Percentiles rank a stretch among this genome's conserved stretches.
These are phyloP conservation scores for Phrynocephalus vlangalii DNA, from an alignment of 2,797 vertebrate genomes.

Conservation along the genomic window DNA sequence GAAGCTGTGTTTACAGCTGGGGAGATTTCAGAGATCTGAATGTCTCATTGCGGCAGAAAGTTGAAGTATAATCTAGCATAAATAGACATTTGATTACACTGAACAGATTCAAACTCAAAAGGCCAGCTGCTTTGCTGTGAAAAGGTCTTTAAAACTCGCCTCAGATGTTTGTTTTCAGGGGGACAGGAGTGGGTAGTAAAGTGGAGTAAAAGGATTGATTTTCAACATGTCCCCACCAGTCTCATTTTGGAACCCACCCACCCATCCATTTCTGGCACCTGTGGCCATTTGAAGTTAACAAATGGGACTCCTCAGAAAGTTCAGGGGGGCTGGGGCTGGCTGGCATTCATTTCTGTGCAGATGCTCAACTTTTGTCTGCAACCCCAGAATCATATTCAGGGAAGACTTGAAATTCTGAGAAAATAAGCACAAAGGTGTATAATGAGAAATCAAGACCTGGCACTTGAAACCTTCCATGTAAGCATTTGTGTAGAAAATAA, in stretches of 20 bases:
- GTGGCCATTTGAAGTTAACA: neutral
- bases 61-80: neutral
- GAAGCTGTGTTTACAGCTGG: slow-evolving; percentile 18
- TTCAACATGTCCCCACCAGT: neutral
- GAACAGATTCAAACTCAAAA: neutral
- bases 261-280: neutral
- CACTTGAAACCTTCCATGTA: neutral
- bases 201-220: fast-evolving
- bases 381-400: neutral
- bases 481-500: neutral
- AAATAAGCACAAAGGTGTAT: neutral
- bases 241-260: neutral
- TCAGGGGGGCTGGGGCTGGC: neutral
- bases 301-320: neutral
- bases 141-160: slow-evolving; percentile 33
- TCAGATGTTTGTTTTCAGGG: neutral
- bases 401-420: neutral
- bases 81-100: slow-evolving; percentile 14
- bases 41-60: slow-evolving; percentile 10
- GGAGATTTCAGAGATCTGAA: slow-evolving; percentile 29
- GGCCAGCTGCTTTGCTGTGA: slow-evolving; percentile 35
- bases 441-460: neutral
- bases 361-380: slow-evolving; percentile 1
- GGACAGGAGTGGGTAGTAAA: neutral
- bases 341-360: neutral